Conservation (phyloP, 2,888 invertebrate genomes). For the Agrilus mali region DNA sequence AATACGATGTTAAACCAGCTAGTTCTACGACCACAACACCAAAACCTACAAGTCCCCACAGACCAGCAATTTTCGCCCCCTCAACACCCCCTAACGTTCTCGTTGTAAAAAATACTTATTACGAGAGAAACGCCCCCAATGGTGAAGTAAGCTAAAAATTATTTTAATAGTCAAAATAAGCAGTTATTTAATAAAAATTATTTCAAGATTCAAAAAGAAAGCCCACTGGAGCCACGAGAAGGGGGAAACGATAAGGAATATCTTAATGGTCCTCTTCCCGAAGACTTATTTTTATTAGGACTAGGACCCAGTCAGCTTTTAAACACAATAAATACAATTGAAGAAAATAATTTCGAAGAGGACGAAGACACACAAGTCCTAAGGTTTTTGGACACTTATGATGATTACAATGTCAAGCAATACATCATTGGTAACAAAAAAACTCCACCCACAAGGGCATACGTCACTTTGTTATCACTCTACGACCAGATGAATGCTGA, state of each 20-base stretch:
- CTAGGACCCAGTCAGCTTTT: slow-evolving; percentile 27
- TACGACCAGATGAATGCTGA: slow-evolving; percentile 55
- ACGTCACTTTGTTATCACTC: slow-evolving; percentile 44
- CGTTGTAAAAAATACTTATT: slow-evolving; percentile 7
- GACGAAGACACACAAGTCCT: slow-evolving; percentile 22
- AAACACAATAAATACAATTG: slow-evolving; percentile 25
- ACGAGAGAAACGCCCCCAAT: slow-evolving; percentile 6
- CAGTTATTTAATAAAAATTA: no score
- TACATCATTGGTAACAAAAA: slow-evolving; percentile 35
- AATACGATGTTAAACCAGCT: slow-evolving; percentile 36
- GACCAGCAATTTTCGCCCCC: slow-evolving; percentile 44
- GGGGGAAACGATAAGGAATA: not conserved
- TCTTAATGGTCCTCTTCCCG: slow-evolving; percentile 8
- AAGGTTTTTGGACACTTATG: slow-evolving; percentile 25
- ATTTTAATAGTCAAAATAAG: slow-evolving; percentile 13
- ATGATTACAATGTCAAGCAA: slow-evolving; percentile 21
- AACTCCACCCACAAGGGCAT: slow-evolving; percentile 43
- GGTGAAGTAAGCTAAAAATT: slow-evolving; percentile 5
- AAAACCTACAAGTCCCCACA: slow-evolving; percentile 28
- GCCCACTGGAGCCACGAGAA: not conserved
- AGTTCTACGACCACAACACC: slow-evolving; percentile 20
- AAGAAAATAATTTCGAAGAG: slow-evolving; percentile 18
- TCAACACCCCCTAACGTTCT: slow-evolving; percentile 32
- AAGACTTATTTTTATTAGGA: slow-evolving; percentile 24
- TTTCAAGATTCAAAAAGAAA: slow-evolving; percentile 1